Percentiles rank a stretch among this genome's conserved stretches.
These are phyloP conservation scores for Lepeophtheirus salmonis DNA, from an alignment of 1,140 invertebrate genomes.

Conservation along the genomic window DNA sequence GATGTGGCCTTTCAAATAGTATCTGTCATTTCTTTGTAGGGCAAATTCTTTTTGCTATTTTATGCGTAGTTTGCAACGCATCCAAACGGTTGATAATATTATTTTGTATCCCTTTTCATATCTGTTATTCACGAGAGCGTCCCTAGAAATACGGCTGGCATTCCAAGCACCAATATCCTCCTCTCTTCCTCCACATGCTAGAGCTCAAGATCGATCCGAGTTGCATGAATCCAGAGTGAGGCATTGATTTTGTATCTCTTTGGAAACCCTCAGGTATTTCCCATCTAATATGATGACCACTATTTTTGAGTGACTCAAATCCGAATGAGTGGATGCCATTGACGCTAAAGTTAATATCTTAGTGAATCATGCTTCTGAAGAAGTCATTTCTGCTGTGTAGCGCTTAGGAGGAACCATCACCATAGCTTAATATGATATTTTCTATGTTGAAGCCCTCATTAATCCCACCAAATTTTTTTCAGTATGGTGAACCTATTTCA, in stretches of 20 bases:
- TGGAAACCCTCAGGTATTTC: constrained; percentile 59
- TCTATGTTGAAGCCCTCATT: constrained; percentile 45
- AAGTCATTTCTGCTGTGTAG: constrained; percentile 87
- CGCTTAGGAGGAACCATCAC: constrained; percentile 81
- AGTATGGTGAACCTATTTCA: constrained; percentile 64
- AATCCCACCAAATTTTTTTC: constrained; percentile 68
- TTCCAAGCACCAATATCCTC: constrained; percentile 70
- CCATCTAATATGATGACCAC: constrained; percentile 43
- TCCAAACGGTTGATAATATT: no score
- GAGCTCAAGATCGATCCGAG: constrained; percentile 76
- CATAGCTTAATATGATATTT: constrained; percentile 76
- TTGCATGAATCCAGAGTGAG: constrained; percentile 51
- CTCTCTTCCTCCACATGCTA: constrained; percentile 54
- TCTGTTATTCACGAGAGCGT: constrained; percentile 55
- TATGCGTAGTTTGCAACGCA: no score
- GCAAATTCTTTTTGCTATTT: no score
- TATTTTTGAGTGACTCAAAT: constrained; percentile 82
- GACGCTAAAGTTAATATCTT: constrained; percentile 84
- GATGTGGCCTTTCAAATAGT: no score
- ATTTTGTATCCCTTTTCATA: constrained; percentile 71
- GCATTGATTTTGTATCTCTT: constrained; percentile 68
- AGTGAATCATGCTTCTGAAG: constrained; percentile 83
- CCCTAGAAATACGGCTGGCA: constrained; percentile 73
- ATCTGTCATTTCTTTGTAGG: no score
- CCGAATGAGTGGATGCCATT: constrained; percentile 69